Evolutionary conservation across 2,888 invertebrate species (phyloP).

Genomic region (Scrobipalpa atriplicella): DNA sequence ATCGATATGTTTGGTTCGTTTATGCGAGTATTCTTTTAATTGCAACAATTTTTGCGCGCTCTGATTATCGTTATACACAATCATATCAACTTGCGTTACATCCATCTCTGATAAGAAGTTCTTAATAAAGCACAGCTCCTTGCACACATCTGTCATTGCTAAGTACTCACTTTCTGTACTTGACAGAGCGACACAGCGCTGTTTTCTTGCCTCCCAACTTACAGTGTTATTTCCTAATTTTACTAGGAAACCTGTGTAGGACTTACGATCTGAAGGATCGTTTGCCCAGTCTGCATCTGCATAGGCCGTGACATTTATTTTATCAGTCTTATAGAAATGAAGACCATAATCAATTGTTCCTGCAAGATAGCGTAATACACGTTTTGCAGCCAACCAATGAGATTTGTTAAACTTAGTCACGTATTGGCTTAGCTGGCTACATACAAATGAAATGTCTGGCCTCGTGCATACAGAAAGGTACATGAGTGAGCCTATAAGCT

Average conservation of each 20-base stretch:
- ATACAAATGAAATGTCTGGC: no score
- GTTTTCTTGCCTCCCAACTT: constrained; percentile 37
- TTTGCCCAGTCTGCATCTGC: constrained; percentile 35
- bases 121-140: constrained; percentile 32
- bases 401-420: constrained; percentile 28
- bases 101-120: constrained; percentile 3
- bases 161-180: constrained; percentile 40
- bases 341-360: constrained; percentile 33
- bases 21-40: background rate
- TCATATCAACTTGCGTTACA: background rate
- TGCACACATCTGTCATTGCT: constrained; percentile 33
- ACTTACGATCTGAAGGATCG: constrained; percentile 34
- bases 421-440: constrained; percentile 36
- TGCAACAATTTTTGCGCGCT: background rate
- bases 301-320: constrained; percentile 22
- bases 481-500: background rate
- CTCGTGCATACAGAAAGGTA: background rate
- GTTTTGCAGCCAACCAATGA: constrained; percentile 35
- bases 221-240: constrained; percentile 30
- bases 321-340: constrained; percentile 24
- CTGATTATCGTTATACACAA: constrained; percentile 4
- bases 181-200: constrained; percentile 34
- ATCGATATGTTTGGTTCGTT: no score
- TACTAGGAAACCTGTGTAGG: constrained; percentile 37
- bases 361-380: constrained; percentile 34